Evolutionary conservation across 1,140 invertebrate genomes (phyloP).

Genomic region (Tribolium madens): DNA sequence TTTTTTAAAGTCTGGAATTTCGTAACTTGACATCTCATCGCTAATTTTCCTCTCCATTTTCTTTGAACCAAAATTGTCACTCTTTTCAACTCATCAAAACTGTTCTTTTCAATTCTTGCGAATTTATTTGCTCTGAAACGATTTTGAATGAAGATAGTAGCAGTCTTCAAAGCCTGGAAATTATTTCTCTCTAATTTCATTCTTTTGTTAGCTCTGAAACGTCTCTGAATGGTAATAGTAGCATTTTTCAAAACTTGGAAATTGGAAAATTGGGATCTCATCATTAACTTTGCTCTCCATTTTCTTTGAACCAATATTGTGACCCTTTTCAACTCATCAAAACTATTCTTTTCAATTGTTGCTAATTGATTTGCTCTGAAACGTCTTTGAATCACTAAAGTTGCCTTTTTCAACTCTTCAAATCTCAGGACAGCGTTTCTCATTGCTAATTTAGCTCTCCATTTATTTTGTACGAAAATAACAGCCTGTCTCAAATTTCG

Average conservation of each 20-base stretch:
- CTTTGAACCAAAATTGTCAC: constrained; percentile 57
- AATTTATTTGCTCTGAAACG: constrained; percentile 66
- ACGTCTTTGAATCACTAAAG: constrained; percentile 64
- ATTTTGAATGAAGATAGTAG: constrained; percentile 66
- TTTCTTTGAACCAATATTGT: constrained; percentile 61
- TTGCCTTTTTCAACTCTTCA: constrained; percentile 60
- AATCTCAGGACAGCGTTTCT: constrained; percentile 58
- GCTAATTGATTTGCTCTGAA: constrained; percentile 67
- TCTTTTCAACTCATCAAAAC: no score
- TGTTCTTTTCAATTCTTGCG: constrained; percentile 59
- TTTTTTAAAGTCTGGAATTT: constrained; percentile 55
- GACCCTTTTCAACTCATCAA: constrained; percentile 59
- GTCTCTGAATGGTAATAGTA: constrained; percentile 55
- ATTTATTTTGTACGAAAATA: constrained; percentile 62
- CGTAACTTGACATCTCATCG: constrained; percentile 54
- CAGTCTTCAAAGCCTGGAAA: constrained; percentile 65
- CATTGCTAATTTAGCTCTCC: constrained; percentile 62
- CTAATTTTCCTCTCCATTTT: constrained; percentile 50
- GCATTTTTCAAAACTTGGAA: constrained; percentile 51
- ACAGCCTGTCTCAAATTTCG: constrained; percentile 49
- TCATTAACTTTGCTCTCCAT: constrained; percentile 60
- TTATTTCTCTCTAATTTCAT: constrained; percentile 63
- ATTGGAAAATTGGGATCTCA: constrained; percentile 41
- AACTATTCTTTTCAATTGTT: constrained; percentile 56
- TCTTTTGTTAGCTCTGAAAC: constrained; percentile 64